phyloP scores from a whole-genome alignment of 2,113 vertebrate species.

The Hemichromis elongatus region DNA sequence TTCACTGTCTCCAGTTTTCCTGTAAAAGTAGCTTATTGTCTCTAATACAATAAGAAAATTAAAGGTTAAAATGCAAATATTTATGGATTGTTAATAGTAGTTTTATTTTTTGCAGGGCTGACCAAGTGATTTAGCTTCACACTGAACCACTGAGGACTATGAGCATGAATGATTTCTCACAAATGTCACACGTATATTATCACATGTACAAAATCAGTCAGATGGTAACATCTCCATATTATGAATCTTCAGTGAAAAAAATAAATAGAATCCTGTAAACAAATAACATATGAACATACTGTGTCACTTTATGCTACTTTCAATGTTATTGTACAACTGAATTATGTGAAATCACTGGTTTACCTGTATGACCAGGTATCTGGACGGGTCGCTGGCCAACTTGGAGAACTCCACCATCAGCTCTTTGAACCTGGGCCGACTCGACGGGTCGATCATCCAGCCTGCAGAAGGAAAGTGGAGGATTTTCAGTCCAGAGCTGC shows the following conservation, averaged over 20 bases:
- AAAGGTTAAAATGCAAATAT: not conserved
- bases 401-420: slow-evolving; percentile 86
- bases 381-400: slow-evolving; percentile 91
- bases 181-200: not conserved
- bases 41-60: not conserved
- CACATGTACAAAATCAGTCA: not conserved
- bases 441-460: slow-evolving; percentile 96
- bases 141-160: not conserved
- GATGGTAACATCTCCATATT: not conserved
- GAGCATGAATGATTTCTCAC: not conserved
- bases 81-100: not conserved
- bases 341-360: not conserved
- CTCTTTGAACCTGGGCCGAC: slow-evolving; percentile 88
- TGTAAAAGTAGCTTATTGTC: not conserved
- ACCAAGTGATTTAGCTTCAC: not conserved
- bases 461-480: slow-evolving; percentile 61
- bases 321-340: not conserved
- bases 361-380: slow-evolving; percentile 94
- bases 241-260: not conserved
- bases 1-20: not conserved
- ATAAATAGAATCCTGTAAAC: not conserved
- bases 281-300: no score
- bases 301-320: no score
- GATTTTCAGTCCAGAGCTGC: not conserved
- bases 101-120: rapidly evolving